Evolutionary conservation across 2,888 invertebrate species (phyloP), one percentile per base, ranked within the genome.

Genomic region (Dioctria rufipes): DNA sequence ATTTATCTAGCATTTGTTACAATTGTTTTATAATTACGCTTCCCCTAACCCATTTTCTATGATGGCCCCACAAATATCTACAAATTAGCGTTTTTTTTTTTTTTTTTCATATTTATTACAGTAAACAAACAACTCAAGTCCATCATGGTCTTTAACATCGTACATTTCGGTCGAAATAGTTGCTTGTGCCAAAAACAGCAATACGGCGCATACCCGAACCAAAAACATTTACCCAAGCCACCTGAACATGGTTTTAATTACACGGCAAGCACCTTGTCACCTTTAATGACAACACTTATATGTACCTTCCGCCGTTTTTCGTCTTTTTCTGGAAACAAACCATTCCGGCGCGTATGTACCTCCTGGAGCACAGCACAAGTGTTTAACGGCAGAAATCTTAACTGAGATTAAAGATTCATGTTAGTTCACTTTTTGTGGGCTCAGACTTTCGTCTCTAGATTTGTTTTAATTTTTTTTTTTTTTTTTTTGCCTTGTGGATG

Each of bases 241-340:
- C 80, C 42, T 69, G 79, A 79, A 82, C 82, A 82, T 42, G 82
- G 79, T 82, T 82, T 82, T 82, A 82, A 82, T 82, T 82, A 82
- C 80, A 80, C 67, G 79, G 71, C 80, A 61, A 82, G 82, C 82
- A 82, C 82, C 80, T 82, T 82, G 82, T 82, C 82, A 82, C 82
- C 82, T 82, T 82, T 80, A 82, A 82, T 80, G 80, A 79, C 80
- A 40, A 78, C 78, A 78, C 65, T 37, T 77, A 25, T 25, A 46
- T 71, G 71, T 71, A 71, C 71, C 71, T 54, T 71, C 49, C 54
- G 54, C 71, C 51, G 54, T 37, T 71, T 71, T 71, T 71, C n/a
- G 40, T 71, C 71, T 49, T 71, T 71, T 71, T 71, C 6, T 71
- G 40, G 49, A 51, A 54, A 46, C 51, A 54, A 39, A 51, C 39